A percentile compares a stretch with the other conserved stretches of the same genome.
phyloP scores from a whole-genome alignment of 92 coral and sea anemone genomes.

The Micromussa lordhowensis region DNA sequence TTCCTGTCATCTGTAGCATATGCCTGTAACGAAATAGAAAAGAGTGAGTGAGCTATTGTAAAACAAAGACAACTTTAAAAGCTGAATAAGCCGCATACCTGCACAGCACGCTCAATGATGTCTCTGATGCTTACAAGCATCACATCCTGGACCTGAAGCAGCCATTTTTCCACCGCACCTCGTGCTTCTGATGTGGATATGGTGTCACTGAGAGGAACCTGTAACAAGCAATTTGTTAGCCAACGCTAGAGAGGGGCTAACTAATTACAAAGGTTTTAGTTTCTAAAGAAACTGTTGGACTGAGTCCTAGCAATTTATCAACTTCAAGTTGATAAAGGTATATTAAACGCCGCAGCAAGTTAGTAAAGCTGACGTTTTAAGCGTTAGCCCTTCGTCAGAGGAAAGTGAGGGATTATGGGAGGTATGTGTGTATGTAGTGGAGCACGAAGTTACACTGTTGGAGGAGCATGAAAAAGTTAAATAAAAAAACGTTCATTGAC shows the following conservation, averaged over 20 bases:
- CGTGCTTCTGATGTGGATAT: slow-evolving; percentile 99
- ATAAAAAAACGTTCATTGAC: too few species aligned
- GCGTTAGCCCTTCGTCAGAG: too few species aligned
- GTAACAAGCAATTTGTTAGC: neutral
- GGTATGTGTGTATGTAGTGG: too few species aligned
- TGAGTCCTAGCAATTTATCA: too few species aligned
- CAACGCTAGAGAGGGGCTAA: neutral
- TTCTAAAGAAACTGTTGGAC: neutral
- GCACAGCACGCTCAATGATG: slow-evolving; percentile 92
- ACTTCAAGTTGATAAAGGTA: too few species aligned
- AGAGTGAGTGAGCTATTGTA: neutral
- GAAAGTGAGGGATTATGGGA: too few species aligned
- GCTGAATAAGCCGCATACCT: slow-evolving; percentile 55
- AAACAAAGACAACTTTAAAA: neutral
- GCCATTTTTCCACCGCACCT: slow-evolving; percentile 99
- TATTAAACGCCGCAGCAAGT: too few species aligned
- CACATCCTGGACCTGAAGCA: slow-evolving; percentile 95
- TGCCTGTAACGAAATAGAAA: slow-evolving; percentile 59
- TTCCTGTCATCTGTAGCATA: slow-evolving; percentile 91
- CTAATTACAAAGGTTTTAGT: neutral
- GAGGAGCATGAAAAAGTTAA: too few species aligned
- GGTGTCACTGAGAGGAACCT: slow-evolving; percentile 95
- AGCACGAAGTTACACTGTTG: too few species aligned
- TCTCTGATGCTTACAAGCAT: slow-evolving; percentile 94
- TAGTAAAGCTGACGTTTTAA: too few species aligned